Conservation (phyloP, 2,113 vertebrate species). For the Epinephelus fuscoguttatus region DNA sequence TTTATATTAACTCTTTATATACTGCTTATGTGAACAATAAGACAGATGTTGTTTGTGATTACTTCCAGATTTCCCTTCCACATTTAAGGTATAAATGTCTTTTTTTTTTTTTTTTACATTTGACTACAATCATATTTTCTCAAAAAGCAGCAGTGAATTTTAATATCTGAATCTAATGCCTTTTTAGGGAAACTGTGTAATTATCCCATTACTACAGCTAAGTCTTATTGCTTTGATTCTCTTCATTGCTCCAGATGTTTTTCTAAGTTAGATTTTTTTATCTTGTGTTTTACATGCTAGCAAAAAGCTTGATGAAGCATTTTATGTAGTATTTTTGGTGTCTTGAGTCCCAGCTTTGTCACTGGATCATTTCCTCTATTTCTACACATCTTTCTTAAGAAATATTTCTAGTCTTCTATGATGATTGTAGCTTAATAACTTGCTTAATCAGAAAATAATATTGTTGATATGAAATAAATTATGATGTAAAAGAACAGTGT, state of each 20-base stretch:
- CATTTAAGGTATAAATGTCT: background rate
- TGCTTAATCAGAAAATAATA: background rate
- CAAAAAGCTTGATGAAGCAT: background rate
- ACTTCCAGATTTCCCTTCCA: background rate
- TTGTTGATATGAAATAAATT: background rate
- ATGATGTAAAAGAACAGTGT: background rate
- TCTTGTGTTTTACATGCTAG: background rate
- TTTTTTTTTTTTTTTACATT: background rate
- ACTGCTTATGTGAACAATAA: constrained; percentile 8
- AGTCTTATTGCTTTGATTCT: background rate
- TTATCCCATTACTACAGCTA: background rate
- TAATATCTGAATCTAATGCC: background rate
- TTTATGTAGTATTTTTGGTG: background rate
- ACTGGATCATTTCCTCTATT: background rate
- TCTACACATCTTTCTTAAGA: background rate
- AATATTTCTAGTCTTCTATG: background rate
- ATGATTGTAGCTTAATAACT: background rate
- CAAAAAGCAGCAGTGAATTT: background rate
- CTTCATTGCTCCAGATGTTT: background rate
- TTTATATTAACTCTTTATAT: constrained; percentile 2
- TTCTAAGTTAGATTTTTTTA: background rate
- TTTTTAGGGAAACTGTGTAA: background rate
- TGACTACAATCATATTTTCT: background rate
- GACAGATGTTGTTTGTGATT: background rate
- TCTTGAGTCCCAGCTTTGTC: background rate